phyloP scores from a whole-genome alignment of 2,797 vertebrate genomes.

The Lagocephalus sceleratus region DNA sequence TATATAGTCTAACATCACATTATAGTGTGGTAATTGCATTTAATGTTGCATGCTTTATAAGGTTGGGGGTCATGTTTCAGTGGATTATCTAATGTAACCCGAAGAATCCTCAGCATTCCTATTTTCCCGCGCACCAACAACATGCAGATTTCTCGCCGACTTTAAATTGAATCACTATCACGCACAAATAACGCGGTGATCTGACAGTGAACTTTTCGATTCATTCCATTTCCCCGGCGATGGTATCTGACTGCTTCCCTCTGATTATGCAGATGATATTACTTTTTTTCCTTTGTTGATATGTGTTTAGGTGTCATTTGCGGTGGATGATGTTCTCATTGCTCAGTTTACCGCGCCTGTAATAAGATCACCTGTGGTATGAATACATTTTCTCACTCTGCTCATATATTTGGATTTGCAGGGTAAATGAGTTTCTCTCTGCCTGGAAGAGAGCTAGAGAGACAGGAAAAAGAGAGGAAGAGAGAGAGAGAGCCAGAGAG shows the following conservation, averaged over 20 bases:
- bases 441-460: conserved; percentile 54
- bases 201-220: conserved; percentile 60
- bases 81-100: conserved; percentile 44
- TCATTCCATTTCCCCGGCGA: conserved; percentile 58
- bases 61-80: conserved; percentile 10
- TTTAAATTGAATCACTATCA: conserved; percentile 53
- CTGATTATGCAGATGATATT: conserved; percentile 71
- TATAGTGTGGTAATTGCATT: background rate
- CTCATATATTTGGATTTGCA: conserved; percentile 76
- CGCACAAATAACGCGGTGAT: conserved; percentile 50
- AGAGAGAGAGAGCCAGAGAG: conserved; percentile 40
- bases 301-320: conserved; percentile 70
- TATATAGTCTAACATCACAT: background rate
- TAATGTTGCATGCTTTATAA: conserved; percentile 5
- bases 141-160: conserved; percentile 42
- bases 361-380: conserved; percentile 77
- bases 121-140: conserved; percentile 44
- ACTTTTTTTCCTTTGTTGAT: conserved; percentile 56
- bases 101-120: conserved; percentile 14
- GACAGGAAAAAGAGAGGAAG: conserved; percentile 34
- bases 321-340: conserved; percentile 71
- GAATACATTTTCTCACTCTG: conserved; percentile 76
- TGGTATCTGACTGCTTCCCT: conserved; percentile 46
- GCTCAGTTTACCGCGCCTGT: conserved; percentile 69
- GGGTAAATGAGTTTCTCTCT: conserved; percentile 80